Conservation (phyloP, 1,140 invertebrate genomes). For the Zaprionus kolodkinae region DNA sequence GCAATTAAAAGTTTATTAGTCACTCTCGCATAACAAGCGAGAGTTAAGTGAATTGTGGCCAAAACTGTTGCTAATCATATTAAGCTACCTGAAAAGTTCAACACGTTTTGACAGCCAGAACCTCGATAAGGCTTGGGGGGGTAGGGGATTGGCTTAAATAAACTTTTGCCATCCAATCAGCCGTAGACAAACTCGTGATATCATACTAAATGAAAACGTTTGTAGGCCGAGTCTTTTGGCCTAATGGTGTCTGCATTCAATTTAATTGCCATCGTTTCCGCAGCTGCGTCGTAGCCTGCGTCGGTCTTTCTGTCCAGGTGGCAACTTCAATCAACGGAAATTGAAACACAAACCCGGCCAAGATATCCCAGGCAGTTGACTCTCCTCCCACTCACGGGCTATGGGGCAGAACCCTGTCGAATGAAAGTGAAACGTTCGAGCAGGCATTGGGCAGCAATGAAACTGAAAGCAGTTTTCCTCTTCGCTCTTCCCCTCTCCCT, state of each 20-base stretch:
- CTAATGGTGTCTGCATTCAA: slow-evolving; percentile 71
- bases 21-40: slow-evolving; percentile 18
- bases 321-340: slow-evolving; percentile 78
- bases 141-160: slow-evolving; percentile 15
- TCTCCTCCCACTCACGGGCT: background rate
- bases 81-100: slow-evolving; percentile 20
- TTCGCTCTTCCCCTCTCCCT: background rate
- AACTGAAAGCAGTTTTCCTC: slow-evolving; percentile 37
- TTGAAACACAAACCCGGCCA: slow-evolving; percentile 65
- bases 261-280: slow-evolving; percentile 76
- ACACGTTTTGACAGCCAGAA: slow-evolving; percentile 4
- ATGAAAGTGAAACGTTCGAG: slow-evolving; percentile 58
- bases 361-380: slow-evolving; percentile 1
- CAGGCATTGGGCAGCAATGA: slow-evolving; percentile 43
- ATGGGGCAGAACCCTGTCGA: background rate
- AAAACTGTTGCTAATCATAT: slow-evolving; percentile 26
- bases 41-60: slow-evolving; percentile 34
- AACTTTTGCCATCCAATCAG: slow-evolving; percentile 38
- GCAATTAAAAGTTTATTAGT: slow-evolving; percentile 78
- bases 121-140: background rate
- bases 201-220: slow-evolving; percentile 12
- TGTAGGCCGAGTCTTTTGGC: slow-evolving; percentile 6
- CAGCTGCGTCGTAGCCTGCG: slow-evolving; percentile 33
- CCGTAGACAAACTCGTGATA: slow-evolving; percentile 40
- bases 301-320: slow-evolving; percentile 49